Evolutionary conservation across 2,888 invertebrate species (phyloP).

Genomic region (Spialia ferax): DNA sequence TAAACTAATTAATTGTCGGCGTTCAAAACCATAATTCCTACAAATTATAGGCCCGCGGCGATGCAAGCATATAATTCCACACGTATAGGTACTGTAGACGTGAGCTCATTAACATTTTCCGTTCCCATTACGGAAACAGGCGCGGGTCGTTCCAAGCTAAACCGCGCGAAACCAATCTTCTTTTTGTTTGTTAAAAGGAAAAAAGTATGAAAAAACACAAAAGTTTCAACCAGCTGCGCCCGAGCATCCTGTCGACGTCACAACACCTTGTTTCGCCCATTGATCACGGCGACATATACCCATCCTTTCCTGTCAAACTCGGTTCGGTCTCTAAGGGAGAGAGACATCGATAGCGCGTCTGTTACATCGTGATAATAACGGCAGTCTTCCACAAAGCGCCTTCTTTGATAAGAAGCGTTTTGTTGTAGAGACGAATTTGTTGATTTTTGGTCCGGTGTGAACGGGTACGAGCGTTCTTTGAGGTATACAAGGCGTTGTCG

Average conservation of each 20-base stretch:
- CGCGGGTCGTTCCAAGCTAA: constrained; percentile 68
- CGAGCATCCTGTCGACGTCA: constrained; percentile 83
- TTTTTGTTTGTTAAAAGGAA: constrained; percentile 69
- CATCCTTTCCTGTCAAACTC: constrained; percentile 61
- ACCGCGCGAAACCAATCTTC: constrained; percentile 79
- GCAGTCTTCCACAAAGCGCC: constrained; percentile 75
- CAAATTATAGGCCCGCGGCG: constrained; percentile 61
- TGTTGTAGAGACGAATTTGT: constrained; percentile 60
- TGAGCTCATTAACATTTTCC: constrained; percentile 80
- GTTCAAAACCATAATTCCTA: constrained; percentile 61
- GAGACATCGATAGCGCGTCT: constrained; percentile 62
- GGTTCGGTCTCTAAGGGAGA: constrained; percentile 50
- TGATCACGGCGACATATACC: constrained; percentile 64
- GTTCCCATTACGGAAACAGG: constrained; percentile 78
- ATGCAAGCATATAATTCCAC: constrained; percentile 65
- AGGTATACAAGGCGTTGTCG: constrained; percentile 58
- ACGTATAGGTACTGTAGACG: constrained; percentile 53
- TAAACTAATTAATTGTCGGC: constrained; percentile 62
- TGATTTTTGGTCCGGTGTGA: constrained; percentile 66
- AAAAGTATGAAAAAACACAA: constrained; percentile 64
- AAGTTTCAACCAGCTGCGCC: constrained; percentile 84
- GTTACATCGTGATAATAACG: constrained; percentile 69
- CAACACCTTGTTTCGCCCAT: constrained; percentile 76
- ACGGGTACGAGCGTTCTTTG: constrained; percentile 54
- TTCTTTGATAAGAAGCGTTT: constrained; percentile 72